These are phyloP conservation scores for Mormyrops attenuatus DNA, from an alignment of 2,797 vertebrate genomes.

Conservation along the genomic window DNA sequence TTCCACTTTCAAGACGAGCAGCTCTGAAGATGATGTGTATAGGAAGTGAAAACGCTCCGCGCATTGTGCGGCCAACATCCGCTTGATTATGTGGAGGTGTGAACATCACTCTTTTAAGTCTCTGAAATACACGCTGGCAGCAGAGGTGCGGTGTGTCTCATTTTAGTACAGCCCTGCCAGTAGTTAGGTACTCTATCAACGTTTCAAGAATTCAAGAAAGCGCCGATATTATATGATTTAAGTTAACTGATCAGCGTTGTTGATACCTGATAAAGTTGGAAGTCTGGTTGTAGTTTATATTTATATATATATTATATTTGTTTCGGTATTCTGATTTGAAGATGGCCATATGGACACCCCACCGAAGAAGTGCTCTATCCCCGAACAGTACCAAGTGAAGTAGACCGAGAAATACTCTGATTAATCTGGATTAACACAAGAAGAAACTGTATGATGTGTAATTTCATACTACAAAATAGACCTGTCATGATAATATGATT, in stretches of 20 bases:
- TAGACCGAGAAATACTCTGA: neutral
- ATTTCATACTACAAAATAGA: neutral
- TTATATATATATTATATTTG: too few relatives aligned
- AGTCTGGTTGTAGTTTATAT: neutral
- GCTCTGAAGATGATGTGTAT: neutral
- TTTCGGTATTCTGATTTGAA: neutral
- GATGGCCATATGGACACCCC: neutral
- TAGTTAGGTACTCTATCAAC: neutral
- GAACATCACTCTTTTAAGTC: slow-evolving; percentile 5
- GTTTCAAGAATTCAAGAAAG: neutral
- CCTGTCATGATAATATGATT: neutral
- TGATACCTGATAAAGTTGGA: neutral
- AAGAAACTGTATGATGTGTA: neutral
- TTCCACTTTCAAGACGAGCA: neutral
- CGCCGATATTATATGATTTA: neutral
- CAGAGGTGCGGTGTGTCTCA: neutral
- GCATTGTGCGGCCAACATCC: slow-evolving; percentile 35
- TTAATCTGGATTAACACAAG: neutral
- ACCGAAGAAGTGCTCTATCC: neutral
- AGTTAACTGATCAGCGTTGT: neutral
- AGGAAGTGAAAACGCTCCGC: slow-evolving; percentile 34
- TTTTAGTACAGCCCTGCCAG: neutral
- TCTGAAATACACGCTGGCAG: neutral
- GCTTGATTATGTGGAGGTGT: slow-evolving; percentile 28
- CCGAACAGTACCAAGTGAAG: neutral